phyloP scores from a whole-genome alignment of 2,113 vertebrate genomes.

The Catharus minimus region DNA sequence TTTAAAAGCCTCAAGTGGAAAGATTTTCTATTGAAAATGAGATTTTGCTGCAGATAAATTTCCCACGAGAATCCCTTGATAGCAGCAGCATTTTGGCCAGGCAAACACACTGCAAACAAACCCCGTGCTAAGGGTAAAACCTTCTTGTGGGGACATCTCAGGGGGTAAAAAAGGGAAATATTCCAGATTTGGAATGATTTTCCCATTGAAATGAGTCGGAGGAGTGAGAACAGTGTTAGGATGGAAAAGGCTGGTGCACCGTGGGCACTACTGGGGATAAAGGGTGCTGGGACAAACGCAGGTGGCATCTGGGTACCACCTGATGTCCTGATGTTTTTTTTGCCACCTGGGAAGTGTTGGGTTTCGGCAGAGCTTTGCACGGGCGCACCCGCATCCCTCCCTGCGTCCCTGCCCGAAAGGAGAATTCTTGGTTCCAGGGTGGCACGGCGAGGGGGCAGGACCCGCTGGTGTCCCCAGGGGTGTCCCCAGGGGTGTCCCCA shows the following conservation, averaged over 20 bases:
- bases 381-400: not conserved
- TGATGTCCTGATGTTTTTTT: not conserved
- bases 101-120: not conserved
- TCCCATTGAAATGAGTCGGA: not conserved
- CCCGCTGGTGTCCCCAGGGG: not conserved
- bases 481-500: not conserved
- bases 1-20: slow-evolving; percentile 3
- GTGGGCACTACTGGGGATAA: fast-evolving
- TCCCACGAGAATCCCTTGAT: not conserved
- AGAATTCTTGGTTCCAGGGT: not conserved
- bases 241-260: not conserved
- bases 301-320: not conserved
- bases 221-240: fast-evolving
- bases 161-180: not conserved
- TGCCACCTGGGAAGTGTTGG: fast-evolving
- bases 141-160: fast-evolving
- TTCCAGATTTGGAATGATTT: not conserved
- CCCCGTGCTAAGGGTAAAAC: not conserved
- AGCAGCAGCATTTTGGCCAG: not conserved
- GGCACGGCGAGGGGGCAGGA: fast-evolving
- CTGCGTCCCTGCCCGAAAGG: not conserved
- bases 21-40: not conserved
- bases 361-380: not conserved
- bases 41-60: not conserved
- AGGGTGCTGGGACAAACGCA: not conserved